Evolutionary conservation across 2,113 vertebrate species (phyloP).

Genomic region (Leptodactylus fuscus): DNA sequence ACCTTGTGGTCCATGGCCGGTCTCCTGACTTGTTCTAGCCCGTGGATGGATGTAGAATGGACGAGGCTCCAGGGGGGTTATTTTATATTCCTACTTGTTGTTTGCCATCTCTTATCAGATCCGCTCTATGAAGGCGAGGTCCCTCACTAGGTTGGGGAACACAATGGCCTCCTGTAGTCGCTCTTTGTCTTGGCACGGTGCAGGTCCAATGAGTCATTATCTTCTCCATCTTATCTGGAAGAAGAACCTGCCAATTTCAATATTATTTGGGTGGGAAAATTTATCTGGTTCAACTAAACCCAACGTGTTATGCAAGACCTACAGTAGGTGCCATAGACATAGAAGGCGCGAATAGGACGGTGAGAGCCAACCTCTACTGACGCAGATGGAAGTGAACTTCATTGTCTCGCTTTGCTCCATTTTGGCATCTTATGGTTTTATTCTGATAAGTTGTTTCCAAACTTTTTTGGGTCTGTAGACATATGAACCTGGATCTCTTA

Average conservation of each 20-base stretch:
- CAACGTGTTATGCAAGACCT: not conserved
- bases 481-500: too few species aligned
- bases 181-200: slow-evolving; percentile 36
- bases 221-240: not conserved
- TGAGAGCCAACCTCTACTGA: not conserved
- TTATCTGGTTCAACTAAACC: not conserved
- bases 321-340: not conserved
- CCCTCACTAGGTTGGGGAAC: not conserved
- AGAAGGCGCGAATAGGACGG: not conserved
- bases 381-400: too few species aligned
- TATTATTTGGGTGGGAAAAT: slow-evolving; percentile 8
- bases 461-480: too few species aligned
- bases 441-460: too few species aligned
- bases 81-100: slow-evolving; percentile 29
- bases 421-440: too few species aligned
- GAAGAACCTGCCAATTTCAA: slow-evolving; percentile 34
- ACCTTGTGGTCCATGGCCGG: slow-evolving; percentile 51
- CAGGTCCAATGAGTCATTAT: not conserved
- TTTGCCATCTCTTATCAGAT: slow-evolving; percentile 8
- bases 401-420: too few species aligned
- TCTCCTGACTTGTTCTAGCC: slow-evolving; percentile 39
- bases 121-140: not conserved
- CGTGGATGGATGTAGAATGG: not conserved
- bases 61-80: not conserved
- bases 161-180: slow-evolving; percentile 16